These are phyloP conservation scores for Miichthys miiuy DNA, from an alignment of 2,797 vertebrate genomes.

Conservation along the genomic window DNA sequence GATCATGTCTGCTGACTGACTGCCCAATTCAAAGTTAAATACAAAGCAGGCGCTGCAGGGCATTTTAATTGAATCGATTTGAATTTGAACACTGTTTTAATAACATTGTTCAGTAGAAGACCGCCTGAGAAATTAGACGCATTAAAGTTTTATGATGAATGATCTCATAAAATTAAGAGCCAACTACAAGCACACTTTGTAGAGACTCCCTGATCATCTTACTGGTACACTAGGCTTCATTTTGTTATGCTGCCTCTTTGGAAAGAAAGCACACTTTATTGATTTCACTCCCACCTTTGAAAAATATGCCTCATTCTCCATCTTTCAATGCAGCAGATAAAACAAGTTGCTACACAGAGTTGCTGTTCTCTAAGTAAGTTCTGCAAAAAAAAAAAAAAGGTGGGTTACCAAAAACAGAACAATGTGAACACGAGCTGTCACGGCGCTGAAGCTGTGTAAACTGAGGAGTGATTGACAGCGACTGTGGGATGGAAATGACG, in stretches of 20 bases:
- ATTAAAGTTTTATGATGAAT: slow-evolving; percentile 7
- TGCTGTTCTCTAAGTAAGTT: slow-evolving; percentile 36
- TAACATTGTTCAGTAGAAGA: slow-evolving; percentile 1
- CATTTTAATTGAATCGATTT: not conserved
- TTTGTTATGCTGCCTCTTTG: slow-evolving; percentile 23
- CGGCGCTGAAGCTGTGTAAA: slow-evolving; percentile 52
- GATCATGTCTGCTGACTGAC: slow-evolving; percentile 47
- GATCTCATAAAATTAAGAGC: slow-evolving; percentile 13
- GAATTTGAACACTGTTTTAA: slow-evolving; percentile 6
- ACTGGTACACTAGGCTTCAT: slow-evolving; percentile 24
- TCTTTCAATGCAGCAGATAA: slow-evolving; percentile 34
- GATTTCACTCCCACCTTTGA: slow-evolving; percentile 49
- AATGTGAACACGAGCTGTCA: slow-evolving; percentile 61
- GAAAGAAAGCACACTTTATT: slow-evolving; percentile 25
- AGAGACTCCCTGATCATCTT: slow-evolving; percentile 1
- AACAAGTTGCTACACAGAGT: slow-evolving; percentile 24
- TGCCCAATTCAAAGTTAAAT: slow-evolving; percentile 48
- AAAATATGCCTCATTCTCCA: slow-evolving; percentile 11
- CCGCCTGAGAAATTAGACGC: not conserved
- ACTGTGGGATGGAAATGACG: slow-evolving; percentile 73
- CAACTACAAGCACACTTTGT: slow-evolving; percentile 13
- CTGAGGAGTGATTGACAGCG: slow-evolving; percentile 63
- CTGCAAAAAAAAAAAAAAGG: slow-evolving; percentile 31
- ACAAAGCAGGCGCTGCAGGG: slow-evolving; percentile 3
- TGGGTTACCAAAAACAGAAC: slow-evolving; percentile 67